Evolutionary conservation across 2,888 invertebrate species (phyloP).

Genomic region (Silvanus unidentatus): DNA sequence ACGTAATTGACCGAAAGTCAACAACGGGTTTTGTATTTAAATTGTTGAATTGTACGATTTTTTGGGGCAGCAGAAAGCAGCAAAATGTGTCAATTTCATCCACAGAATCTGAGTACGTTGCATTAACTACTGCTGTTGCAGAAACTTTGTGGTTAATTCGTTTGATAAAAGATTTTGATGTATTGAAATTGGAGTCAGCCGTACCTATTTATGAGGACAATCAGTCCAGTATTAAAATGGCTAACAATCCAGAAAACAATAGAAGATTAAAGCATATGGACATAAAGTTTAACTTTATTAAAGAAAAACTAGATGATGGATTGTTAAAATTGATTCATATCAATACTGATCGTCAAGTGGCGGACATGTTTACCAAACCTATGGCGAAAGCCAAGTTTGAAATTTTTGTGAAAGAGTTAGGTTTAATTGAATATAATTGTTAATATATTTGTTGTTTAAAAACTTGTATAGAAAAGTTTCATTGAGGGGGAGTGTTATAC

Average conservation of each 20-base stretch:
- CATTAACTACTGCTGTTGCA: constrained; percentile 23
- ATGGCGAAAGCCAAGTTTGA: no score
- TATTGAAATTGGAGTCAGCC: background rate
- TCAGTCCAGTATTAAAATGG: background rate
- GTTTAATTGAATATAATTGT: no score
- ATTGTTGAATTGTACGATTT: constrained; percentile 24
- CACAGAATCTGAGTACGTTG: constrained; percentile 34
- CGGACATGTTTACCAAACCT: no score
- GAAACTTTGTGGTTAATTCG: constrained; percentile 25
- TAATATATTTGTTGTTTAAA: no score
- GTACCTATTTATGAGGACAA: constrained; percentile 6
- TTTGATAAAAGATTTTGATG: constrained; percentile 7
- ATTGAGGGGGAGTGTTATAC: no score
- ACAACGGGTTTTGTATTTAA: constrained; percentile 29
- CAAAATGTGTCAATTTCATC: constrained; percentile 28
- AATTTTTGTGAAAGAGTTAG: no score
- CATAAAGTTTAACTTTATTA: background rate
- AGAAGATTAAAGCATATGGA: background rate
- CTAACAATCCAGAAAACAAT: background rate
- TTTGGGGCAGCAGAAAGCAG: constrained; percentile 33
- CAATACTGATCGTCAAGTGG: no score
- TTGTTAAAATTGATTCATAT: no score
- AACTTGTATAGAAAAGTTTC: no score
- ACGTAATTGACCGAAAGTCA: constrained; percentile 26
- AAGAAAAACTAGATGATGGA: no score